Percentiles rank a stretch among this genome's conserved stretches.
Evolutionary conservation across 2,113 vertebrate species (phyloP).

Genomic region (Lampris megalopsis): DNA sequence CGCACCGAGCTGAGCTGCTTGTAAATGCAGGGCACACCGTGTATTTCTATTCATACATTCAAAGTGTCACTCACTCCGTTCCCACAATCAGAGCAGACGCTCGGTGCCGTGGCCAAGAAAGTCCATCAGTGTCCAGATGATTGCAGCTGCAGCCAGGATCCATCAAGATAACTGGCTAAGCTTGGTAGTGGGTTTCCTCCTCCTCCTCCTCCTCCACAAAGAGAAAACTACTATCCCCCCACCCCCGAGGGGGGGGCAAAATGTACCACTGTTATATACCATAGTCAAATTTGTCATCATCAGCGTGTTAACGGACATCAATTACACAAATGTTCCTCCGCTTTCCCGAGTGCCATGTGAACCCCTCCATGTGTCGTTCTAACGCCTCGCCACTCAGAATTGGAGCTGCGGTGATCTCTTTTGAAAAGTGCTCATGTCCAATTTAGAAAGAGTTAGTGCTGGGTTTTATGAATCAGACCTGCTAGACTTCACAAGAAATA

Average conservation of each 20-base stretch:
- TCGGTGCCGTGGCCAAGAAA: slow-evolving; percentile 53
- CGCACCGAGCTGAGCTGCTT: slow-evolving; percentile 54
- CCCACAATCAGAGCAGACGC: slow-evolving; percentile 56
- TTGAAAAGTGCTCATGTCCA: background rate
- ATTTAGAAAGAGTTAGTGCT: background rate
- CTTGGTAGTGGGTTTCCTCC: slow-evolving; percentile 27
- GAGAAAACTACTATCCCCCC: slow-evolving; percentile 48
- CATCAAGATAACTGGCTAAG: slow-evolving; percentile 40
- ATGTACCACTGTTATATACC: slow-evolving; percentile 1
- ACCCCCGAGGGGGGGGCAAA: slow-evolving; percentile 13
- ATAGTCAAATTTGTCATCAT: background rate
- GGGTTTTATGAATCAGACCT: background rate
- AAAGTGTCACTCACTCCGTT: slow-evolving; percentile 64
- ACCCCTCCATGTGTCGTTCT: background rate
- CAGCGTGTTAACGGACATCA: background rate
- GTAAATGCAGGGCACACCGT: slow-evolving; percentile 58
- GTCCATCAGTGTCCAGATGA: slow-evolving; percentile 68
- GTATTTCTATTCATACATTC: slow-evolving; percentile 73
- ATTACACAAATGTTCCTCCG: slow-evolving; percentile 47
- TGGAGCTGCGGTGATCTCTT: no score
- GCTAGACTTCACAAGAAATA: background rate
- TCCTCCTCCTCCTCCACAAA: background rate
- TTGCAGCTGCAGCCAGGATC: slow-evolving; percentile 43
- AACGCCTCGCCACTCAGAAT: no score
- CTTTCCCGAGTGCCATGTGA: slow-evolving; percentile 36